Percentiles rank a stretch among this genome's conserved stretches.
phyloP scores from a whole-genome alignment of 2,113 vertebrate genomes.

The Polyodon spathula region DNA sequence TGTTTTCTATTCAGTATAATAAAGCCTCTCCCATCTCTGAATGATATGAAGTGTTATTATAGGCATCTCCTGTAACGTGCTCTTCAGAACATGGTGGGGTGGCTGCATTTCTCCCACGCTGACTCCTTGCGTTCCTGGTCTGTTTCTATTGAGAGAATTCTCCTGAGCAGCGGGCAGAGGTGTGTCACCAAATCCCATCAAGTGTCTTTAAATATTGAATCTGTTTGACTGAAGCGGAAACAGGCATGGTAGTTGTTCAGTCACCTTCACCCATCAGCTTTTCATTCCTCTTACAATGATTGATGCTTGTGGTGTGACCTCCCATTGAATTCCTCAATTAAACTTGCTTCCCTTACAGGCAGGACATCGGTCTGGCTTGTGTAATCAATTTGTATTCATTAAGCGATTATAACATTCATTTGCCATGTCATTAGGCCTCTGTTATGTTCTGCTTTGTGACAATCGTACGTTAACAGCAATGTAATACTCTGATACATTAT shows the following conservation, averaged over 20 bases:
- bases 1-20: no score
- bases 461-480: no score
- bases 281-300: constrained; percentile 6
- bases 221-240: constrained; percentile 8
- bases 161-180: no score
- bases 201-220: no score
- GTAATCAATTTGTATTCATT: constrained; percentile 11
- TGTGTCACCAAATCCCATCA: constrained; percentile 6
- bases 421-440: background rate
- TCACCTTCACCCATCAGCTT: constrained; percentile 4
- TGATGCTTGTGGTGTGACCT: constrained; percentile 17
- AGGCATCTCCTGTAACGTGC: no score
- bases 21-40: no score
- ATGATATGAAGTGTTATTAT: no score
- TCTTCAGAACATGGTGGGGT: no score
- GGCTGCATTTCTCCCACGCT: no score
- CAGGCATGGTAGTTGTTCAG: background rate
- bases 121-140: no score
- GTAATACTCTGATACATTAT: no score
- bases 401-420: constrained; percentile 10
- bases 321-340: constrained; percentile 11
- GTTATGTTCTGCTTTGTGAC: background rate
- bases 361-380: constrained; percentile 1
- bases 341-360: constrained; percentile 9
- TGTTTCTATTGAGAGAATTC: no score